Base-by-base conservation (phyloP, 2,888 invertebrate genomes). In the Baronia brevicornis region DNA sequence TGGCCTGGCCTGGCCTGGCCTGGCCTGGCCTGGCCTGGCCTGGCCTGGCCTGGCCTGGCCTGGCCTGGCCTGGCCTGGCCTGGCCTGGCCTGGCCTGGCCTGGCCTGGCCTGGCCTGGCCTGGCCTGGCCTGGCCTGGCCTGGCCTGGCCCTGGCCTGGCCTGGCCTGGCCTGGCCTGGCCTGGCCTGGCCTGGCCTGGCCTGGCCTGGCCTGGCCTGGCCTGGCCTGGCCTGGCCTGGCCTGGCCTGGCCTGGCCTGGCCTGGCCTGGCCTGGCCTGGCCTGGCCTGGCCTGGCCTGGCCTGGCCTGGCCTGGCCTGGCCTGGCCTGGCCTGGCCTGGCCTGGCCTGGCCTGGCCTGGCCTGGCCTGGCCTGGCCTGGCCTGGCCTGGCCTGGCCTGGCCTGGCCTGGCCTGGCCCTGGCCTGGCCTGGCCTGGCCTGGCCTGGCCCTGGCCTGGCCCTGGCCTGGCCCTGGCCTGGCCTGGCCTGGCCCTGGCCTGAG, bases 11-110 rank as follows among this genome's bases (percentile, higher is more conserved):
- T 35, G 25, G 30, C 36, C 36, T 36, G 26, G 30, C 36, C 36
- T 36, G 26, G 30, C 36, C 36, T 36, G 26, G 30, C 36, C 36
- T 36, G 26, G 30, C 36, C 36, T 36, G 24, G 29, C 36, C 36
- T 36, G 26, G 30, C 36, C 36, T 36, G 26, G 33, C 33, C 33
- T 33, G 26, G 33, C 33, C 33, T 27, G 26, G 33, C 36, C 36
- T 36, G 26, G 30, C 30, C 36, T 32, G 18, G 33, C 25, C 33
- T 25, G 18, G 33, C 25, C 33, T 22, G 22, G 11, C 9, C 48
- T 9, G 6, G 24, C 9, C 26, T 15, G 12, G 36, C 23, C 36
- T 24, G 17, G 30, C 21, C 29, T 26, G 24, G 24, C 24, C 24
- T 24, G 24, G 24, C n/a, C n/a, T 13, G 26, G 29, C 32, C 32